These are phyloP conservation scores for Mormoops blainvillei DNA, from an alignment of 2,113 vertebrate species.

Conservation along the genomic window DNA sequence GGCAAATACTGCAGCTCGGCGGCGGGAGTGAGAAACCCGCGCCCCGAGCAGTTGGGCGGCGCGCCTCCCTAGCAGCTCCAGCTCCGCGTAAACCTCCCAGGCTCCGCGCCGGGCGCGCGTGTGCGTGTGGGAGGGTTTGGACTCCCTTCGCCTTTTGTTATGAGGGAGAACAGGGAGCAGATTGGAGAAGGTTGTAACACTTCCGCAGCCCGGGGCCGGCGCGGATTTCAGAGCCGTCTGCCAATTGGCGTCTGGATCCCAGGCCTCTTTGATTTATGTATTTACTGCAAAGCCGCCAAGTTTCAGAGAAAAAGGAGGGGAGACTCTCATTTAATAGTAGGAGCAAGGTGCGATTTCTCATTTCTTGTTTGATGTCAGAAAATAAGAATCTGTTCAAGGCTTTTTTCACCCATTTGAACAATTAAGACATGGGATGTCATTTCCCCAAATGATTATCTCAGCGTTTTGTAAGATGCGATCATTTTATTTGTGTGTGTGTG, in stretches of 20 bases:
- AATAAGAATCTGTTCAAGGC: slow-evolving; percentile 4
- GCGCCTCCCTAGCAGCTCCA: slow-evolving; percentile 7
- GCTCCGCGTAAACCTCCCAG: neutral
- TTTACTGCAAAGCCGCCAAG: slow-evolving; percentile 66
- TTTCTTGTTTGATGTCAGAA: slow-evolving; percentile 32
- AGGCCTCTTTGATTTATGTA: slow-evolving; percentile 60
- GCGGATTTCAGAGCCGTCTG: slow-evolving; percentile 57
- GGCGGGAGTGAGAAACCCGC: neutral
- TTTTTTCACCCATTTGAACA: neutral
- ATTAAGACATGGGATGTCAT: neutral
- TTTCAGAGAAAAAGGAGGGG: slow-evolving; percentile 53
- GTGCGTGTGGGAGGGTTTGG: slow-evolving; percentile 46
- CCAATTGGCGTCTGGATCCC: slow-evolving; percentile 63
- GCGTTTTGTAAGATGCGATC: neutral
- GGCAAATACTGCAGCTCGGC: slow-evolving; percentile 25
- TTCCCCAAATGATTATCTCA: neutral
- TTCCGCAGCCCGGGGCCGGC: slow-evolving; percentile 53
- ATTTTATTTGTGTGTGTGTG: neutral
- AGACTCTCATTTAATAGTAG: slow-evolving; percentile 54
- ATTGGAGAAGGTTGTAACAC: slow-evolving; percentile 72
- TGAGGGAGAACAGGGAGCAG: slow-evolving; percentile 62
- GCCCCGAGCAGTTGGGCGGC: slow-evolving; percentile 37
- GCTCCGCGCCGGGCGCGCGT: neutral
- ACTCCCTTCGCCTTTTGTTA: slow-evolving; percentile 59
- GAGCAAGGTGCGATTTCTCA: slow-evolving; percentile 59